Base-by-base conservation (phyloP, 2,888 invertebrate species). In the Cheilosia grossa region DNA sequence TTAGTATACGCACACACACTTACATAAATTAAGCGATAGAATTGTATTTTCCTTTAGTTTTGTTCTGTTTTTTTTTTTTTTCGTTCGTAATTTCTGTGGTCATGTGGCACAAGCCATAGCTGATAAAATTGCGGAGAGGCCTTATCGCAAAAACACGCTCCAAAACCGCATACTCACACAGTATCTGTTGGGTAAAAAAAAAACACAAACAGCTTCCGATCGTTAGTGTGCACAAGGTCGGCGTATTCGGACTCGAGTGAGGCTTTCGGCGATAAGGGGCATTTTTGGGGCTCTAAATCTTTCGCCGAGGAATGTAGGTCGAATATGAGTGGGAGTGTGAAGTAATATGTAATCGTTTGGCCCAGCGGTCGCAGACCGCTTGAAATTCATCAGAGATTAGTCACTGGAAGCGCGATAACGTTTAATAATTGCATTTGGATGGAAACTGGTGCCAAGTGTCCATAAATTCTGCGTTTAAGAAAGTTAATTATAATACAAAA, bases 1-100 rank as follows among this genome's bases (percentile, higher is more conserved):
- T 98, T 90, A 96, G 92, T 92, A 67, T 67, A 82, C 66, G 24
- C 58, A 51, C 21, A 81, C 66, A 27, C 51, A 51, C 33, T 37
- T 42, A 70, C 51, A 70, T 67, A 59, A 67, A 59, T 75, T 59
- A 75, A 44, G 42, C 75, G 59, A 75, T 67, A 75, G 59, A 42
- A 61, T n/a, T 24, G 15, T 13, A 15, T 53, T 72, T 37, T 21
- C 17, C 17, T 49, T 19, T 44, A 13, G 13, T 13, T 37, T 0
- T 10, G 37, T 44, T 51, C 37, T 30, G 30, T 27, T 30, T 51
- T 69, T 42, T 42, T 61, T 49, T n/a, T n/a, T n/a, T 21, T 21
- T 67, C 13, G 37, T 37, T 19, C 9, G 13, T 61, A 33, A 69
- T 69, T 74, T 69, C 58, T 83, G 69, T 74, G 82, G 74, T 47